These are phyloP conservation scores for Gracilinanus agilis DNA, from an alignment of 2,113 vertebrate species.

Conservation along the genomic window DNA sequence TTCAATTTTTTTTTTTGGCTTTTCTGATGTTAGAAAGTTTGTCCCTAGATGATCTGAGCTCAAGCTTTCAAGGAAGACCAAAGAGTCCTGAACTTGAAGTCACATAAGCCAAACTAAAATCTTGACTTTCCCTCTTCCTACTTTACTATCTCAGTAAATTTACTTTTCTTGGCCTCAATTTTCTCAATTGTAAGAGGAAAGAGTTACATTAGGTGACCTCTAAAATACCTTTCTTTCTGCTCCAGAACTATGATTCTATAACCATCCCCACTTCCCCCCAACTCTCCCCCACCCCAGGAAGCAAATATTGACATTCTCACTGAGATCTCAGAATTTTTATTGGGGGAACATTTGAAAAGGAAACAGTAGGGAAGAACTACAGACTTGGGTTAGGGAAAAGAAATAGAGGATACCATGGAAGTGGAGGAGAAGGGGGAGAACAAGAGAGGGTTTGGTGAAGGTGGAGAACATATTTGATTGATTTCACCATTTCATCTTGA, in stretches of 20 bases:
- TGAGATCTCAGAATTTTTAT: background rate
- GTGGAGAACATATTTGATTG: background rate
- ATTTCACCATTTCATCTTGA: background rate
- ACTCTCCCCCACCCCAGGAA: background rate
- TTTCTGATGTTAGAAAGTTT: background rate
- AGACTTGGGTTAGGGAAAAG: no score
- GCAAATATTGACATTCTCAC: background rate
- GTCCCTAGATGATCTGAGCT: background rate
- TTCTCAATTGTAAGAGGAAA: no score
- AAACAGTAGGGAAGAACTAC: no score
- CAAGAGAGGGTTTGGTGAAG: background rate
- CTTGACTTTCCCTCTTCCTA: background rate
- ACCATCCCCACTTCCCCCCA: background rate
- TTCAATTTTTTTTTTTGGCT: background rate
- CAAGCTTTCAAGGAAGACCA: background rate
- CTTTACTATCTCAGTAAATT: background rate
- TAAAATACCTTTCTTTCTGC: background rate
- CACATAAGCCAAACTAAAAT: background rate
- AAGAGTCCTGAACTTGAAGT: background rate
- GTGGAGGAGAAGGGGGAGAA: background rate
- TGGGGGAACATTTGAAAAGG: no score
- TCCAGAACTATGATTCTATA: background rate
- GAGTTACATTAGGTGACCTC: background rate
- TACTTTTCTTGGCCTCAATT: background rate
- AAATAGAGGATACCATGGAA: no score